Percentiles rank a stretch among this genome's conserved stretches.
Evolutionary conservation across 2,888 invertebrate genomes (phyloP).

Genomic region (Diachrysia chrysitis): DNA sequence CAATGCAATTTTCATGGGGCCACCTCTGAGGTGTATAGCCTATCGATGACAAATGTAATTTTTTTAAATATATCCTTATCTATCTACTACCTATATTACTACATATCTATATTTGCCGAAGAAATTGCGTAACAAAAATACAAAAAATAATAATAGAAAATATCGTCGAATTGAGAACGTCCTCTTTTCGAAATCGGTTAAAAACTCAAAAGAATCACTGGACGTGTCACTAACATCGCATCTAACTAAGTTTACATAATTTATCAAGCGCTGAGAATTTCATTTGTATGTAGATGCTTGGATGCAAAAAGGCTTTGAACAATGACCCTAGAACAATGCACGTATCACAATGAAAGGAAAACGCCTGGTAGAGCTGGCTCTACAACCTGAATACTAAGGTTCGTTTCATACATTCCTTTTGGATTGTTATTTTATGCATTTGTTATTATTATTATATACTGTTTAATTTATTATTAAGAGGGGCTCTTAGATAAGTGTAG

Average conservation of each 20-base stretch:
- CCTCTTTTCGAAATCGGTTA: too few relatives aligned
- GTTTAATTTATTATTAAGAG: too few relatives aligned
- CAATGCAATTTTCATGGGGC: too few relatives aligned
- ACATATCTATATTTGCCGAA: too few relatives aligned
- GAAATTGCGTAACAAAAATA: too few relatives aligned
- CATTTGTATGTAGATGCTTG: slow-evolving; percentile 80
- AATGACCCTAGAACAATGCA: slow-evolving; percentile 81
- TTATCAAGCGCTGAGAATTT: slow-evolving; percentile 64
- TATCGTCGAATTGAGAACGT: too few relatives aligned
- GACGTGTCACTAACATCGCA: slow-evolving; percentile 40
- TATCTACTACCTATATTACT: too few relatives aligned
- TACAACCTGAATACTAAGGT: slow-evolving; percentile 51
- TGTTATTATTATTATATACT: neutral
- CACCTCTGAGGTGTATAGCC: too few relatives aligned
- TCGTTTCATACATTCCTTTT: slow-evolving; percentile 29
- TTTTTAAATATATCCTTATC: too few relatives aligned
- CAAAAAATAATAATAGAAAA: too few relatives aligned
- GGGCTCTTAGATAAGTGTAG: too few relatives aligned
- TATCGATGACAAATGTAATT: too few relatives aligned
- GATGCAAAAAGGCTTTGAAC: slow-evolving; percentile 73
- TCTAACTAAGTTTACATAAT: slow-evolving; percentile 62
- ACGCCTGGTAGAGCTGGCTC: slow-evolving; percentile 36
- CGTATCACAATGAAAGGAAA: slow-evolving; percentile 78
- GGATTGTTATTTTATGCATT: slow-evolving; percentile 6
- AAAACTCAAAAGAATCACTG: neutral